phyloP scores from a whole-genome alignment of 2,797 vertebrate species.

The Martes flavigula region DNA sequence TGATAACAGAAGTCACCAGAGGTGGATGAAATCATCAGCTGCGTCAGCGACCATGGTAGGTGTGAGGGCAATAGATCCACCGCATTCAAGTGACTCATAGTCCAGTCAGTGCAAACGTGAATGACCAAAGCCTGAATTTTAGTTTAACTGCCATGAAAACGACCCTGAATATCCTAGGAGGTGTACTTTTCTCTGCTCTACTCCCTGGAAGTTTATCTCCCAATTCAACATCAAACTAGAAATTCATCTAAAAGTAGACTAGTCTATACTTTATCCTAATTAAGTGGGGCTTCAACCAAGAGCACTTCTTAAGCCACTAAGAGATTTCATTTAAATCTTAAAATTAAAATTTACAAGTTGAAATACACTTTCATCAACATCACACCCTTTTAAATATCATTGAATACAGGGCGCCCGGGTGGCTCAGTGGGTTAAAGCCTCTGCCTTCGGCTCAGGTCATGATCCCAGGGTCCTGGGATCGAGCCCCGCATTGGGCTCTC shows the following conservation, averaged over 20 bases:
- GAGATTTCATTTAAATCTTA: not conserved
- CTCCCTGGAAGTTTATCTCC: not conserved
- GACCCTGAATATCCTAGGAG: not conserved
- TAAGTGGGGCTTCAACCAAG: not conserved
- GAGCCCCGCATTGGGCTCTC: too few species aligned
- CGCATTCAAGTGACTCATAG: not conserved
- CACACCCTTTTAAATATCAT: not conserved
- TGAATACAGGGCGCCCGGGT: not conserved
- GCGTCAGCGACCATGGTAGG: not conserved
- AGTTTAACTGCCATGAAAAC: not conserved
- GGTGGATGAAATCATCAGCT: not conserved
- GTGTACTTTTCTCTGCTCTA: not conserved
- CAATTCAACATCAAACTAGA: not conserved
- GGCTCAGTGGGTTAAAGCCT: too few species aligned
- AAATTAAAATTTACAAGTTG: conserved; percentile 32
- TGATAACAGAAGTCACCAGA: not conserved
- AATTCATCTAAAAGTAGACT: not conserved
- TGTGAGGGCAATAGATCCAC: not conserved
- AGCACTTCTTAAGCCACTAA: not conserved
- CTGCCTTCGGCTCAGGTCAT: too few species aligned
- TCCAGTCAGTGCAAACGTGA: not conserved
- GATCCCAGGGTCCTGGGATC: too few species aligned
- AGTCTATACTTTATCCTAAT: not conserved
- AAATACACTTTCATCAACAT: not conserved
- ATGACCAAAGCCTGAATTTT: not conserved